A percentile compares a stretch with the other conserved stretches of the same genome.
phyloP scores from a whole-genome alignment of 2,797 vertebrate genomes.

The Enoplosus armatus region DNA sequence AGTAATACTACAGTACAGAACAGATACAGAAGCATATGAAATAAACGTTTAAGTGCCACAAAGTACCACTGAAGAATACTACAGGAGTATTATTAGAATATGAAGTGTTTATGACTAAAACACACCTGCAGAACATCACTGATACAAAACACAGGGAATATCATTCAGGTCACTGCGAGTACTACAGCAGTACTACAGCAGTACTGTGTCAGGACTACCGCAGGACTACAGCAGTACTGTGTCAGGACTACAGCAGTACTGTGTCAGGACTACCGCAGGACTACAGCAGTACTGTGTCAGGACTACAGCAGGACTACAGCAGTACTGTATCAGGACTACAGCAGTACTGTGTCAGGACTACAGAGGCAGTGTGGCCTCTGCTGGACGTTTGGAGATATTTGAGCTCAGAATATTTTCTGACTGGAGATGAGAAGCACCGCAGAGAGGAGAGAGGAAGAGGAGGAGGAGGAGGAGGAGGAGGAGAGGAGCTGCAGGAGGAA shows the following conservation, averaged over 20 bases:
- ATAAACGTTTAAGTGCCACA: background rate
- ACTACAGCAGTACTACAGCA: no score
- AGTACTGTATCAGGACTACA: no score
- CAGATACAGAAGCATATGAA: background rate
- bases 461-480: slow-evolving; percentile 82
- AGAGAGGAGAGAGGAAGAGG: slow-evolving; percentile 85
- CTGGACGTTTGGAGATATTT: background rate
- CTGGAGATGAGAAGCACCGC: slow-evolving; percentile 88
- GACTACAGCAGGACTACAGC: background rate
- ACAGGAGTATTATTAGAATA: no score
- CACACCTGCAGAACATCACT: background rate
- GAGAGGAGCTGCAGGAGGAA: slow-evolving; percentile 20
- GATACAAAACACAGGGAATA: no score
- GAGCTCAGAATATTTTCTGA: slow-evolving; percentile 4
- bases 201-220: no score
- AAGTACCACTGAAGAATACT: background rate
- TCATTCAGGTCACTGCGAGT: no score
- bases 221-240: no score
- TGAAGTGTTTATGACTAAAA: background rate
- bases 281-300: background rate
- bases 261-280: no score
- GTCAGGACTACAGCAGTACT: no score
- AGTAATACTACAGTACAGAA: background rate
- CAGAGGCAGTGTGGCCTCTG: background rate
- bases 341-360: no score